A percentile compares a stretch with the other conserved stretches of the same genome.
phyloP scores from a whole-genome alignment of 1,140 invertebrate genomes.

The Sinella curviseta region DNA sequence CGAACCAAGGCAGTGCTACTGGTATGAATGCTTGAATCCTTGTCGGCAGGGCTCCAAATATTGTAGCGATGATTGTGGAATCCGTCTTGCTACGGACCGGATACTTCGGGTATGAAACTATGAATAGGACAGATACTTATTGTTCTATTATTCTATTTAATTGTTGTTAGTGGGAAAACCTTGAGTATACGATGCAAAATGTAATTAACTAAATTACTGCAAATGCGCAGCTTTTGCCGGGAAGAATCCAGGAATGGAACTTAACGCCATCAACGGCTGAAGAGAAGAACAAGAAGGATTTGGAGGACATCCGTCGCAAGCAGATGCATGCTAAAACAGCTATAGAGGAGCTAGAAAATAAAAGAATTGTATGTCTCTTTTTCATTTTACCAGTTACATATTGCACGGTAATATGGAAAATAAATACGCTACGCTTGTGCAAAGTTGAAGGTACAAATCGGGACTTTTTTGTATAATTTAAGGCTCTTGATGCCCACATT shows the following conservation, averaged over 20 bases:
- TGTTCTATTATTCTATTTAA: too few relatives aligned
- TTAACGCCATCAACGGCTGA: constrained; percentile 85
- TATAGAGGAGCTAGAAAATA: constrained; percentile 73
- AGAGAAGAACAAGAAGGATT: constrained; percentile 75
- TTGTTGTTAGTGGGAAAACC: too few relatives aligned
- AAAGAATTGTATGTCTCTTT: constrained; percentile 59
- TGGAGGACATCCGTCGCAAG: constrained; percentile 75
- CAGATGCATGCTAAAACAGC: constrained; percentile 64
- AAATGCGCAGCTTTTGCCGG: constrained; percentile 77
- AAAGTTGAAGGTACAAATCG: too few relatives aligned
- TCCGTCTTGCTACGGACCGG: constrained; percentile 81
- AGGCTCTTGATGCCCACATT: constrained; percentile 78
- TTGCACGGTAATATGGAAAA: too few relatives aligned
- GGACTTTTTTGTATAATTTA: constrained; percentile 21
- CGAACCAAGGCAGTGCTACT: constrained; percentile 74
- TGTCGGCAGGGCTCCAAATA: constrained; percentile 87
- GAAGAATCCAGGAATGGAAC: constrained; percentile 92
- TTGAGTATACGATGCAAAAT: too few relatives aligned
- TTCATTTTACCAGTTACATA: not conserved
- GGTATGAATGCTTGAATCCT: constrained; percentile 78
- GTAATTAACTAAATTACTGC: too few relatives aligned
- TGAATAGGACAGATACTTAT: too few relatives aligned
- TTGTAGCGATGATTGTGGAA: constrained; percentile 90
- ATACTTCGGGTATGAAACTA: constrained; percentile 71
- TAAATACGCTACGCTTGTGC: not conserved